Percentiles rank a stretch among this genome's conserved stretches.
Evolutionary conservation across 2,797 vertebrate species (phyloP).

Genomic region (Dryobates pubescens): DNA sequence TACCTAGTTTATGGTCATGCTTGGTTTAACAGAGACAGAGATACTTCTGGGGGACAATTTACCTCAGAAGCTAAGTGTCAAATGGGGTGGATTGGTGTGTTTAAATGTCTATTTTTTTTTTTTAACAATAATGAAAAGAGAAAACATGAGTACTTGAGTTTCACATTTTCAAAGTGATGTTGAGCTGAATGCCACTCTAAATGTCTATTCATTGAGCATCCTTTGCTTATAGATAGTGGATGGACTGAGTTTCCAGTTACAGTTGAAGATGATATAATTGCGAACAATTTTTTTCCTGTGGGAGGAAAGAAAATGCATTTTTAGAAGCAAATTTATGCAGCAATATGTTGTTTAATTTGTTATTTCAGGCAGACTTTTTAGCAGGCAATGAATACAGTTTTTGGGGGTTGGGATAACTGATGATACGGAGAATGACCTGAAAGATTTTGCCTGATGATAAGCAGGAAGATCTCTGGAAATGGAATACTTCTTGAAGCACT

Average conservation of each 20-base stretch:
- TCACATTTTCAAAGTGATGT: background rate
- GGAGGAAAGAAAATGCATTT: background rate
- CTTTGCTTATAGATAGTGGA: background rate
- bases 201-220: background rate
- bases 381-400: background rate
- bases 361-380: conserved; percentile 13
- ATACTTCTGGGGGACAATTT: background rate
- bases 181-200: background rate
- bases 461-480: background rate
- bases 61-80: background rate
- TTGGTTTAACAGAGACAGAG: background rate
- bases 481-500: background rate
- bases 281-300: background rate
- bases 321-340: background rate
- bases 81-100: background rate
- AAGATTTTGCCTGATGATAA: background rate
- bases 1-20: background rate
- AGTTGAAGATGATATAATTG: background rate
- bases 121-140: background rate
- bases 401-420: background rate
- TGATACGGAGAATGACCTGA: background rate
- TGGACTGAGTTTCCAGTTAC: background rate
- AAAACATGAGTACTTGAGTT: background rate
- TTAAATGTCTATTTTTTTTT: background rate
- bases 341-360: background rate